A percentile compares a stretch with the other conserved stretches of the same genome.
phyloP scores from a whole-genome alignment of 1,140 invertebrate genomes.

The Charaxes varanes region DNA sequence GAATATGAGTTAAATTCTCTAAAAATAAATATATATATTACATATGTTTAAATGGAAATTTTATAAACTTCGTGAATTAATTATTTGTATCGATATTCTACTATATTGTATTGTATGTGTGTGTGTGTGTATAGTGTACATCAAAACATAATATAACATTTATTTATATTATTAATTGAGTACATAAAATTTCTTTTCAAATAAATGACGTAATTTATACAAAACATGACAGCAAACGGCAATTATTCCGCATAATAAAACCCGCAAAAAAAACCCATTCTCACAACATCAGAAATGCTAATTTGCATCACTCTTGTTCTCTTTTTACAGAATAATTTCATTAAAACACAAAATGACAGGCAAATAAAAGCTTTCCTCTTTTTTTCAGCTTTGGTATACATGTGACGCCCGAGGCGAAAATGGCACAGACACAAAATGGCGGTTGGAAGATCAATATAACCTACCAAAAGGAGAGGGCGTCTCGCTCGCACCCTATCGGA shows the following conservation, averaged over 20 bases:
- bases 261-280: slow-evolving; percentile 26
- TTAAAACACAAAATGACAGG: slow-evolving; percentile 53
- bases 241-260: slow-evolving; percentile 9
- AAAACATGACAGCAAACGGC: no score
- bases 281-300: slow-evolving; percentile 51
- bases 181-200: no score
- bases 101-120: no score
- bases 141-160: no score
- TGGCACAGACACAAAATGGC: slow-evolving; percentile 66
- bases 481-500: slow-evolving; percentile 30
- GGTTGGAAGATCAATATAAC: slow-evolving; percentile 71
- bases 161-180: no score
- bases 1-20: no score
- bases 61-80: no score
- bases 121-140: no score
- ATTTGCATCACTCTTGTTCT: slow-evolving; percentile 37
- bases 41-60: no score
- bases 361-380: slow-evolving; percentile 52
- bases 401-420: slow-evolving; percentile 63
- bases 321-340: slow-evolving; percentile 20
- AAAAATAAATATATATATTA: no score
- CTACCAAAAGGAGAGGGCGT: slow-evolving; percentile 54
- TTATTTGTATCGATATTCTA: no score
- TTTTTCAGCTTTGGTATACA: slow-evolving; percentile 51
- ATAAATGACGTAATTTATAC: no score